Base-by-base conservation (phyloP, 2,888 invertebrate species). In the Sarcophaga rosellei region DNA sequence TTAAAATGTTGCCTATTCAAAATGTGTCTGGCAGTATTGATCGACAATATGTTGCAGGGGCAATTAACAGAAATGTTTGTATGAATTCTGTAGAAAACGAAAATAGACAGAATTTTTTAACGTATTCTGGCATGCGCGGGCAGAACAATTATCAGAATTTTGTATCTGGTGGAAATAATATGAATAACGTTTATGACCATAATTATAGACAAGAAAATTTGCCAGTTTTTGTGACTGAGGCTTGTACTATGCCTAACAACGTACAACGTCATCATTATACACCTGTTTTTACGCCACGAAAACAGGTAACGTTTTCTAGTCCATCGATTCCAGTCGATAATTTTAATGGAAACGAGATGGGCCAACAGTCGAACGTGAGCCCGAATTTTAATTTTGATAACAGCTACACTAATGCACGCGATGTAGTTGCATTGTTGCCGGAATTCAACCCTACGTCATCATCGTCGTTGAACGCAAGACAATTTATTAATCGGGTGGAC, bases 241-340 rank as follows among this genome's bases (percentile, higher is more conserved):
- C 3, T 21, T 25, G 23, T 53, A 17, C 17, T 25, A 35, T n/a
- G 11, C 20, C 3, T 20, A 72, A 59, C 12, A 11, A 4, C 3
- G 10, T 35, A 11, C 35, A 59, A 72, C 17, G 11, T 4, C 23
- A 70, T 70, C 5, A 20, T 72, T 20, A 72, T 59, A 20, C 20
- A 59, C 57, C 25, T 35, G 57, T n/a, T n/a, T n/a, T 35, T 25
- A 65, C n/a, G 44, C 44, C 65, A n/a, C 65, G 35, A n/a, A 65
- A 35, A 6, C 25, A 25, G 25, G 25, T 25, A 25, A 25, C 4
- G 25, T 25, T 25, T 25, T 25, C 25, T 25, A 25, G 25, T 59
- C 59, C 72, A 35, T n/a, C 35, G 6, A 8, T 4, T 12, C 57
- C 72, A 72, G 35, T 35, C 25, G 57, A 35, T 6, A 17, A 25